Conservation (phyloP, 2,888 invertebrate species). For the Diarsia rubi region DNA sequence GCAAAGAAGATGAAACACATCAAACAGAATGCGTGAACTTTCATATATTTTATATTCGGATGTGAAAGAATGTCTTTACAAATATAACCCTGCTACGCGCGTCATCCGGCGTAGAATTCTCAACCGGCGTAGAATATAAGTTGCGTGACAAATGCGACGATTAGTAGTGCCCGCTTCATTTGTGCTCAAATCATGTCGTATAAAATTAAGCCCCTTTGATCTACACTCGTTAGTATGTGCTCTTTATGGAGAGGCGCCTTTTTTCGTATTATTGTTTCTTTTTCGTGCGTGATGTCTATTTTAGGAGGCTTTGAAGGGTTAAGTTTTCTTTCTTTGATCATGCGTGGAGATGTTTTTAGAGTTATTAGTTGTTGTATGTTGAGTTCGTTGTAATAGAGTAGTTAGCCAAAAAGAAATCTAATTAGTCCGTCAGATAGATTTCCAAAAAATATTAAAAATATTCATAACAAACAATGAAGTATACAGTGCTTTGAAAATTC, state of each 20-base stretch:
- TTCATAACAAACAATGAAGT: no score
- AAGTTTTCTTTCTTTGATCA: slow-evolving; percentile 50
- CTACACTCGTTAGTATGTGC: slow-evolving; percentile 62
- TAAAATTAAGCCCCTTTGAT: slow-evolving; percentile 68
- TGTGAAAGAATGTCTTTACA: slow-evolving; percentile 35
- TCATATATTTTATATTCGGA: slow-evolving; percentile 35
- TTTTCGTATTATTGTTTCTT: slow-evolving; percentile 39
- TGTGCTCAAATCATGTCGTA: slow-evolving; percentile 72
- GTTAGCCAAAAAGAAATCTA: no score
- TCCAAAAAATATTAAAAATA: no score
- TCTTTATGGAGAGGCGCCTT: slow-evolving; percentile 46
- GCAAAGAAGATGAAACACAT: slow-evolving; percentile 38
- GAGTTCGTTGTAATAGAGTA: background rate
- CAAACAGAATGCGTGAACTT: slow-evolving; percentile 30
- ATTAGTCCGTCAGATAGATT: no score
- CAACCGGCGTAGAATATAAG: slow-evolving; percentile 44
- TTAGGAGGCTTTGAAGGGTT: slow-evolving; percentile 39
- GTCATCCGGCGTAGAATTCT: slow-evolving; percentile 46
- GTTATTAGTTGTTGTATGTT: background rate
- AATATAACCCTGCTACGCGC: slow-evolving; percentile 40
- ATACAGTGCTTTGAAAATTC: no score
- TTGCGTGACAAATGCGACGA: slow-evolving; percentile 66
- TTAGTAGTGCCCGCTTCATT: slow-evolving; percentile 68
- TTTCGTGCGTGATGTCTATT: slow-evolving; percentile 52
- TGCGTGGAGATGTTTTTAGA: slow-evolving; percentile 26